A percentile compares a stretch with the other conserved stretches of the same genome.
These are phyloP conservation scores for Sesamia nonagrioides DNA, from an alignment of 1,140 invertebrate species.

Conservation along the genomic window DNA sequence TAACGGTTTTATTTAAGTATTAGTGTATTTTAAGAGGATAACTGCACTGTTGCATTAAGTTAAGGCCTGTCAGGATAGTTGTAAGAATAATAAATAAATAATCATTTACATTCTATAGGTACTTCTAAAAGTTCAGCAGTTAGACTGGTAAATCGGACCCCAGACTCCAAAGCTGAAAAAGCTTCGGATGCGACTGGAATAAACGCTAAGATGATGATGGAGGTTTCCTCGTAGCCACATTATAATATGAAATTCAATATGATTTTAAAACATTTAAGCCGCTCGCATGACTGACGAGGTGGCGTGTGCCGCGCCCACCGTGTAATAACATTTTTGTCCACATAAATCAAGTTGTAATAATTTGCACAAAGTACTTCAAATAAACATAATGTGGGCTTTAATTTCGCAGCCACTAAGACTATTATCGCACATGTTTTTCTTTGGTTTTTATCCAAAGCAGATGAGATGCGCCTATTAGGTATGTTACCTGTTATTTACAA, in stretches of 20 bases:
- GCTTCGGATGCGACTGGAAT: too few relatives aligned
- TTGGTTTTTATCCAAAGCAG: not conserved
- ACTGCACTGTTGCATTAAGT: too few relatives aligned
- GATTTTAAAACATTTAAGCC: constrained; percentile 47
- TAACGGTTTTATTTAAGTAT: too few relatives aligned
- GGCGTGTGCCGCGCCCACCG: constrained; percentile 66
- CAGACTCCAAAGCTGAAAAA: too few relatives aligned
- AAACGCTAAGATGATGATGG: too few relatives aligned
- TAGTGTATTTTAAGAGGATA: too few relatives aligned
- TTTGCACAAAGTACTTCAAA: constrained; percentile 66
- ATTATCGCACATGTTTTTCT: constrained; percentile 8
- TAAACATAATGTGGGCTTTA: constrained; percentile 57
- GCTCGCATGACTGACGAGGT: constrained; percentile 61
- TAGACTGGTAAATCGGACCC: too few relatives aligned
- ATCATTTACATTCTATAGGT: too few relatives aligned
- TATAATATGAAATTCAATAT: not conserved
- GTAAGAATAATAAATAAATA: too few relatives aligned
- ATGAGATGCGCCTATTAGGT: not conserved
- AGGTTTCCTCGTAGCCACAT: too few relatives aligned
- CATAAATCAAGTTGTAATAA: constrained; percentile 73
- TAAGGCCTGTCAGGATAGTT: too few relatives aligned
- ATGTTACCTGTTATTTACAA: not conserved
- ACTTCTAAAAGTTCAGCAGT: too few relatives aligned
- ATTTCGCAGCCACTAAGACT: constrained; percentile 44
- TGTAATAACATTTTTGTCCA: constrained; percentile 63